Evolutionary conservation across 2,797 vertebrate genomes (phyloP), one percentile per base, ranked within the genome.

Genomic region (Peromyscus eremicus): DNA sequence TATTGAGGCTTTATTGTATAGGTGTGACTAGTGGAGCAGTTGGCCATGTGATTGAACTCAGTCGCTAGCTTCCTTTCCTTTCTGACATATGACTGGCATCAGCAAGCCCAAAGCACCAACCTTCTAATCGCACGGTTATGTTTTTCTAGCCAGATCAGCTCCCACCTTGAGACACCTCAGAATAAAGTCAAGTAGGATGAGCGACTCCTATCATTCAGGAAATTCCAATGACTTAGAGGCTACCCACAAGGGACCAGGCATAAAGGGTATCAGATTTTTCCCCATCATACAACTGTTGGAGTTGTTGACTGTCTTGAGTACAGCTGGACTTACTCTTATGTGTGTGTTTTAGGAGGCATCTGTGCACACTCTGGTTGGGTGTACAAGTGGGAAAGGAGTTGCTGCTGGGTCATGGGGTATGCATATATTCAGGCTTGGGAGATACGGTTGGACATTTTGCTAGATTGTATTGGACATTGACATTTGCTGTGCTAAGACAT

Each of bases 401-500:
- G 25, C 60, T 83, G 57, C 57, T 71, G 62, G 75, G 49, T 34
- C 75, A 57, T 7, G 29, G 52, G 34, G 2, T 73, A 12, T 34
- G 16, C 19, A 2, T 1, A 4, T 46, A 75, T 17, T 94, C 55
- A 77, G 21, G 64, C 32, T 89, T 55, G 32, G 70, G 46, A 60
- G 13, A 23, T 64, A 60, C 10, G 60, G 79, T n/a, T 82, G 73
- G 71, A 84, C 68, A 60, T 85, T 95, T 95, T 68, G 7, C 73
- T 81, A 43, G 40, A 55, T 93, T 43, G 25, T 82, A 52, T 34
- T 93, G 40, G 19, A 14, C 62, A 23, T 55, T 89, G 25, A 70
- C 55, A 91, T 97, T 95, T 29, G 29, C 89, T 93, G 49, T 93
- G 70, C 55, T 70, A 70, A 86, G 89, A 40, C 49, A 17, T n/a